Conservation (phyloP, 2,113 vertebrate genomes). For the Paedocypris sp. region DNA sequence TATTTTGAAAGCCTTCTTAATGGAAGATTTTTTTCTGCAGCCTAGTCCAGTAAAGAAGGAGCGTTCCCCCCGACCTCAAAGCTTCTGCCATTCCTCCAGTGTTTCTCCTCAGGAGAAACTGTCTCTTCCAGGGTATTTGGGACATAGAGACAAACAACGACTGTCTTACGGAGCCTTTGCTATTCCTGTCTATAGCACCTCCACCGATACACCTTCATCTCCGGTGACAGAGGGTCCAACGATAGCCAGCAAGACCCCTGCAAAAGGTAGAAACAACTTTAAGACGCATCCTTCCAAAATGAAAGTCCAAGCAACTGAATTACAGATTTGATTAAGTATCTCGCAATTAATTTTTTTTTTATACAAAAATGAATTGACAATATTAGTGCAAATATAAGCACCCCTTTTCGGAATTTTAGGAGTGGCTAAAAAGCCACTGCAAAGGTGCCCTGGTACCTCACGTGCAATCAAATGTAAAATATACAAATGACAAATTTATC, state of each 20-base stretch:
- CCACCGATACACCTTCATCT: constrained; percentile 68
- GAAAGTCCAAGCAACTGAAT: too few species aligned
- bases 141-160: constrained; percentile 75
- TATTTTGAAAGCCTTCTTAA: too few species aligned
- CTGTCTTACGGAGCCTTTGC: constrained; percentile 77
- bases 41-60: constrained; percentile 84
- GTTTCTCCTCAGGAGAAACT: constrained; percentile 80
- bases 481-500: too few species aligned
- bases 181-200: constrained; percentile 72
- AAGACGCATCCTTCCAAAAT: too few species aligned
- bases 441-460: too few species aligned
- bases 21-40: constrained; percentile 49
- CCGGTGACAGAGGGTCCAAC: constrained; percentile 68
- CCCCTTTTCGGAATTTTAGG: too few species aligned
- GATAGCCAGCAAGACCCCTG: constrained; percentile 67
- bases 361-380: too few species aligned
- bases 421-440: too few species aligned
- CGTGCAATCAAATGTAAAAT: too few species aligned
- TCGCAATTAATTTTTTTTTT: too few species aligned
- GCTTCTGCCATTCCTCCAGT: constrained; percentile 82
- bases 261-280: constrained; percentile 65
- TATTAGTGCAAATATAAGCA: too few species aligned
- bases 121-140: constrained; percentile 67
- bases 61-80: constrained; percentile 76
- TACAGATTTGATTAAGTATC: too few species aligned